Percentiles rank a stretch among this genome's conserved stretches.
Conservation (phyloP, 2,113 vertebrate genomes). For the Tichodroma muraria region DNA sequence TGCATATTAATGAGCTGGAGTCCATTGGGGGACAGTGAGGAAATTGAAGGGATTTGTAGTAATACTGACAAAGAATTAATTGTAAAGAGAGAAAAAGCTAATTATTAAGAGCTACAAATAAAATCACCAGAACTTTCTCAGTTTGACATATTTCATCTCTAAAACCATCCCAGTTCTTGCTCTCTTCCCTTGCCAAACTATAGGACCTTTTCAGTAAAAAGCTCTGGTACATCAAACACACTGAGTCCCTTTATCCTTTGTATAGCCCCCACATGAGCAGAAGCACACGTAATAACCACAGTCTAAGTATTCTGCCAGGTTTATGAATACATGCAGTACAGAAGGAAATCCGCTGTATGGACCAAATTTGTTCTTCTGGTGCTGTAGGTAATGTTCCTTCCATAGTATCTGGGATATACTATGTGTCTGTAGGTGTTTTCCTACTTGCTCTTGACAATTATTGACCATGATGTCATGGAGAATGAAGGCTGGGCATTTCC, state of each 20-base stretch:
- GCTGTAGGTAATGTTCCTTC: background rate
- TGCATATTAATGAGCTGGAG: slow-evolving; percentile 30
- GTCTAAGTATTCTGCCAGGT: background rate
- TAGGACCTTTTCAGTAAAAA: background rate
- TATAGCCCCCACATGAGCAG: background rate
- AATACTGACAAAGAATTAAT: slow-evolving; percentile 31
- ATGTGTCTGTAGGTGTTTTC: background rate
- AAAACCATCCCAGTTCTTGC: background rate
- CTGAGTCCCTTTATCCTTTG: background rate
- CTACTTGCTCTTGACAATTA: background rate
- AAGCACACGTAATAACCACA: background rate
- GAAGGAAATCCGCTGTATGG: background rate
- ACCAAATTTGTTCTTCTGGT: background rate
- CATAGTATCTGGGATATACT: background rate
- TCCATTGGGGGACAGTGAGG: background rate
- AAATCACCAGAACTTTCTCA: background rate
- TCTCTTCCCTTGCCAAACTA: background rate
- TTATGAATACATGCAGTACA: background rate
- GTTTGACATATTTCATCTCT: background rate
- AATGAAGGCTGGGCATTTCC: background rate
- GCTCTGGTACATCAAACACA: background rate
- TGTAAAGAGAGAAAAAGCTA: slow-evolving; percentile 7
- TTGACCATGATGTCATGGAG: background rate
- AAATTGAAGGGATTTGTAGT: slow-evolving; percentile 22
- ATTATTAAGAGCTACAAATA: background rate